Base-by-base conservation (phyloP, 2,888 invertebrate species). In the Lasioglossum villosulum region DNA sequence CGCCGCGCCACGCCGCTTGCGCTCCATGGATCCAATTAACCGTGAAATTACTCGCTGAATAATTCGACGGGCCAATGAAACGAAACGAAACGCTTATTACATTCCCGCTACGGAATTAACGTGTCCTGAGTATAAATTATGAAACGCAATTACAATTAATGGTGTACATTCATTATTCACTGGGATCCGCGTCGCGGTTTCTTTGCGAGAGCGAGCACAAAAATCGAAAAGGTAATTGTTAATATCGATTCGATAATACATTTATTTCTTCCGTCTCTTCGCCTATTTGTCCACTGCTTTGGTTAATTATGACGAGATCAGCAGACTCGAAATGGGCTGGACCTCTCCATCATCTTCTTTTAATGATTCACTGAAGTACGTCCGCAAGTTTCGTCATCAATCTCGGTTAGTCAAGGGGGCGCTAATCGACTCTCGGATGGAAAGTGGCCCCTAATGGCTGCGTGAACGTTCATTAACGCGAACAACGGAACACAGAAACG, bases 11-110 rank as follows among this genome's bases (percentile, higher is more conserved):
- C n/a, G n/a, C n/a, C n/a, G n/a, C n/a, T n/a, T n/a, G n/a, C 52
- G 72, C 68, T 73, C 27, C 77, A 63, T 71, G 52, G 39, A 56
- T 66, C 63, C 86, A 75, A 85, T 86, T 85, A 80, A 80, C 86
- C 86, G 71, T 74, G 68, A 86, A 86, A 81, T 80, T 85, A 75
- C 77, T 75, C 59, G n/a, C 30, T 56, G 72, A 68, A 85, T 80
- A 84, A 80, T 79, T 73, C 78, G 63, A 56, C 73, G 56, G 72
- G 48, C 52, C 71, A 39, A 52, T 59, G 63, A 63, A 63, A 30
- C 63, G 85, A 77, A 85, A 77, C 74, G 86, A 85, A 85, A 85
- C 86, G 80, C 78, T 85, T 86, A 81, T 85, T 86, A 80, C 75
- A 68, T 86, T 78, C 42, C 71, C 45, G 77, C 10, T 37, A 59